Base-by-base conservation (phyloP, 2,113 vertebrate species). In the Fulmarus glacialis region DNA sequence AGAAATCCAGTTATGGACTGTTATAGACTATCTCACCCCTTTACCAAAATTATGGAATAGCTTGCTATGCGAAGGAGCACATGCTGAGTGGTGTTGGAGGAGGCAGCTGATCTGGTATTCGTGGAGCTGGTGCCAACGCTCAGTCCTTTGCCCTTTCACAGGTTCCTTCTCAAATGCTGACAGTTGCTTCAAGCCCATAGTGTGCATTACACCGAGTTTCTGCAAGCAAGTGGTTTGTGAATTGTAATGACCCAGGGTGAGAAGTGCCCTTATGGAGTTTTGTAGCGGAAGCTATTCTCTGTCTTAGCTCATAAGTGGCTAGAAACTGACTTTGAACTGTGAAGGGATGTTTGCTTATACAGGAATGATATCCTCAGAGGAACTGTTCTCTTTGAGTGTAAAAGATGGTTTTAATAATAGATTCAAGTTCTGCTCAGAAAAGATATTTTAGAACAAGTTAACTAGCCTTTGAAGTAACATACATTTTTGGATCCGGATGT, bases 321-420 rank as follows among this genome's bases (percentile, higher is more conserved):
- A 36, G 72, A 95, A 94, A n/a, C 47, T 42, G 68, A 27, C 80
- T 93, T 90, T 88, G 75, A 95, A 78, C 34, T 73, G 30, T 62
- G 71, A 92, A 92, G 19, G 60, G 34, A n/a, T 82, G 32, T 89
- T 94, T 95, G 75, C 77, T 87, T 72, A 40, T 78, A 27, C 20
- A 60, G 66, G 34, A 84, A 68, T 53, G 11, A 84, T 82, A 82
- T 60, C 53, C 77, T 87, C 81, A 75, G 72, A 89, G 83, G 60
- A 89, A 15, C 30, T 50, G 60, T 60, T 91, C 67, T 91, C 73
- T 81, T 87, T 82, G 52, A 95, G 10, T n/a, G 53, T 45, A 73
- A 95, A 95, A 60, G 17, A 72, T 62, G 68, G 40, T 75, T 96
- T 96, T 84, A 96, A 93, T 91, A 94, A 91, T 73, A 84, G 47